These are phyloP conservation scores for Argynnis bischoffii DNA, from an alignment of 2,888 invertebrate species.

Conservation along the genomic window DNA sequence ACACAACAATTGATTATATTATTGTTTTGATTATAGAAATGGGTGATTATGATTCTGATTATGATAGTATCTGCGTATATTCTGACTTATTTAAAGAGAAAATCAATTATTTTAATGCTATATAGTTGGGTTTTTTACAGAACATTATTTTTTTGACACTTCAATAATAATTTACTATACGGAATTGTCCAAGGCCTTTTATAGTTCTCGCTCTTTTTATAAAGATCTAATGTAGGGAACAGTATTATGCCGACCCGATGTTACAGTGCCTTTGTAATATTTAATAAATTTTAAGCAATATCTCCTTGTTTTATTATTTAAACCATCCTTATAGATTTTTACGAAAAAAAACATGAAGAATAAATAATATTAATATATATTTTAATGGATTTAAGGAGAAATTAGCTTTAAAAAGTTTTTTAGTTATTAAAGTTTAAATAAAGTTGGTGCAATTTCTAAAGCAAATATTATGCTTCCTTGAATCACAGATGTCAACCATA, in stretches of 20 bases:
- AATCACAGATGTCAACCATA: no score
- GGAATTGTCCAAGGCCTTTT: not conserved
- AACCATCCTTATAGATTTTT: not conserved
- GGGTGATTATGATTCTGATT: not conserved
- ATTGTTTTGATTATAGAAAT: constrained; percentile 16
- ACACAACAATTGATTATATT: not conserved
- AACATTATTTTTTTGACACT: not conserved
- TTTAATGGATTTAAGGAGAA: no score
- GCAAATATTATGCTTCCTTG: no score
- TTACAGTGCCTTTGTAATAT: constrained; percentile 73
- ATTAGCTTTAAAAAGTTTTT: no score
- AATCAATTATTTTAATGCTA: not conserved
- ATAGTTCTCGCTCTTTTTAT: not conserved
- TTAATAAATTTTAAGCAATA: constrained; percentile 61
- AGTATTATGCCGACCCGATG: constrained; percentile 45
- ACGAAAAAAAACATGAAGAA: no score
- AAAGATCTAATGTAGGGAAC: constrained; percentile 4
- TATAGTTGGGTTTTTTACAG: not conserved
- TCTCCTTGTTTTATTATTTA: constrained; percentile 39
- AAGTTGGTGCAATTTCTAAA: no score
- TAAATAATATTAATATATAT: no score
- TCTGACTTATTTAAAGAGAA: not conserved
- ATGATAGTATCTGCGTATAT: constrained; percentile 2
- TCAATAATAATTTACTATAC: not conserved
- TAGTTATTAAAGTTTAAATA: no score